Conservation (phyloP, 2,888 invertebrate species). For the Ypsolopha sequella region DNA sequence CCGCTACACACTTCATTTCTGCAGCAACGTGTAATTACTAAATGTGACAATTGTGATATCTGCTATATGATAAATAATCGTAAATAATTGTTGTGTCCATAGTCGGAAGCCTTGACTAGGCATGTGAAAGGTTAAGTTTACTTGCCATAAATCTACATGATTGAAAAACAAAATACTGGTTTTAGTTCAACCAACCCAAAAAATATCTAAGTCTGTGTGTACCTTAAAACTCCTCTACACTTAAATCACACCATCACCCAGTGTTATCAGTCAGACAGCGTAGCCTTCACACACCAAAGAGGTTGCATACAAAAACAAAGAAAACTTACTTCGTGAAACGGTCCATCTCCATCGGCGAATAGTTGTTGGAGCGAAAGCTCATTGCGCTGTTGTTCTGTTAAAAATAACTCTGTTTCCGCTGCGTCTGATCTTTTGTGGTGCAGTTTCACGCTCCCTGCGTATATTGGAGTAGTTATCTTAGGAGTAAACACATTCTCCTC, state of each 20-base stretch:
- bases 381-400: constrained; percentile 54
- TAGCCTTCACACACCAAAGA: background rate
- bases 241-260: background rate
- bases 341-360: constrained; percentile 49
- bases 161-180: no score
- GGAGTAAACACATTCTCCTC: constrained; percentile 63
- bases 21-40: no score
- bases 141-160: no score
- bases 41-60: no score
- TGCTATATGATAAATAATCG: no score
- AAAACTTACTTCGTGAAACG: constrained; percentile 40
- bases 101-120: no score
- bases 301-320: background rate
- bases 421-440: constrained; percentile 47
- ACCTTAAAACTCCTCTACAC: no score
- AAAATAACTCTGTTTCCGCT: constrained; percentile 50
- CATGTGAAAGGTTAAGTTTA: no score
- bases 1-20: no score
- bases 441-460: constrained; percentile 47
- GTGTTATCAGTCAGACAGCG: background rate
- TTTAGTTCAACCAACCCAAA: no score
- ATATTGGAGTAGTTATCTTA: constrained; percentile 56
- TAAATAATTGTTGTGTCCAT: no score
- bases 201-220: no score
- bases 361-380: constrained; percentile 56